phyloP scores from a whole-genome alignment of 2,113 vertebrate species.

The Rhinolophus sinicus region DNA sequence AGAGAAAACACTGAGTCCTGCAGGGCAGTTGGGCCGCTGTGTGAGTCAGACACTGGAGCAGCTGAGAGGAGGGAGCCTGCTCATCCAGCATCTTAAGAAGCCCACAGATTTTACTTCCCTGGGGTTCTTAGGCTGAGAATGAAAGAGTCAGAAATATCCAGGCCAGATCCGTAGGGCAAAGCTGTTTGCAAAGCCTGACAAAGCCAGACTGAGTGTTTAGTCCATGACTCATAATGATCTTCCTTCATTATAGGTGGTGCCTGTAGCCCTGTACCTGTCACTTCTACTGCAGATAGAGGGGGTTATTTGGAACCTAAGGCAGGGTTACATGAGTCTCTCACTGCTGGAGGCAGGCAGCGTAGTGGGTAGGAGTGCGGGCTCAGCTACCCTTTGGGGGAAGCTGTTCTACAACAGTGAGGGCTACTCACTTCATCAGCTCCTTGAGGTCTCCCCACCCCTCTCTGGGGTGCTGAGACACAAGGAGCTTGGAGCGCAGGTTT shows the following conservation, averaged over 20 bases:
- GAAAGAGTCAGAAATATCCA: not conserved
- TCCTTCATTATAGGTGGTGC: not conserved
- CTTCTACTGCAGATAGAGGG: not conserved
- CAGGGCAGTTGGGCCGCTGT: not conserved
- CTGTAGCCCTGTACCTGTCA: not conserved
- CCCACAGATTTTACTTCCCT: not conserved
- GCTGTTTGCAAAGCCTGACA: not conserved
- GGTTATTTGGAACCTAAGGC: not conserved
- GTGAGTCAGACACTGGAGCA: not conserved
- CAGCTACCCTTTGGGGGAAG: not conserved
- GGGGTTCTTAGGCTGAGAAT: not conserved
- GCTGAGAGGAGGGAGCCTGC: not conserved
- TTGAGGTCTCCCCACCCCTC: constrained; percentile 86
- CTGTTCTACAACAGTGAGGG: not conserved
- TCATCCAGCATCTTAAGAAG: not conserved
- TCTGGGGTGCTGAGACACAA: constrained; percentile 83
- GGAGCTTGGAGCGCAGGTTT: constrained; percentile 84
- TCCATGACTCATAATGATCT: constrained; percentile 16
- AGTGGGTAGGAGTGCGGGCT: not conserved
- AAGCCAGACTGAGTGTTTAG: not conserved
- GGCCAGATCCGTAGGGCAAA: not conserved
- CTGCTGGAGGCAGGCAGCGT: not conserved
- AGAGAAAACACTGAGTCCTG: not conserved
- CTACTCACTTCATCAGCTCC: constrained; percentile 85
- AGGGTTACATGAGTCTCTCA: not conserved